Conservation (phyloP, 2,888 invertebrate species). For the Ditylenchus weischeri region DNA sequence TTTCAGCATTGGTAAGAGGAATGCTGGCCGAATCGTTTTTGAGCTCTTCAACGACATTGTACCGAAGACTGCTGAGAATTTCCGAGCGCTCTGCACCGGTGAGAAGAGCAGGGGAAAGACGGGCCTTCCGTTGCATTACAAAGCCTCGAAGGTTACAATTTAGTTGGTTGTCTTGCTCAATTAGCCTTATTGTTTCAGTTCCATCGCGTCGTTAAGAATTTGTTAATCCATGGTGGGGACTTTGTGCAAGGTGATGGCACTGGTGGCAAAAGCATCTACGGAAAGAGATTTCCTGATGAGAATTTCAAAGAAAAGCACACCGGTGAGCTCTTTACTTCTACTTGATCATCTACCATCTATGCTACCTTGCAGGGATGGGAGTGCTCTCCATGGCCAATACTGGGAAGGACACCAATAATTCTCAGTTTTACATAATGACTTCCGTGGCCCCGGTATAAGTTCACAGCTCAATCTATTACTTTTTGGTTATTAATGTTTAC, state of each 20-base stretch:
- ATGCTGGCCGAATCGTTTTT: slow-evolving; percentile 31
- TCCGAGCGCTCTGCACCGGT: slow-evolving; percentile 57
- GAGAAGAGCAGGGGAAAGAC: slow-evolving; percentile 95
- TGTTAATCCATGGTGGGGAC: slow-evolving; percentile 66
- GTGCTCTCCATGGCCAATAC: too few relatives aligned
- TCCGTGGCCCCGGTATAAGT: too few relatives aligned
- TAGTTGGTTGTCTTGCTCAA: too few relatives aligned
- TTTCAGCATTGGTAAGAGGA: slow-evolving; percentile 73
- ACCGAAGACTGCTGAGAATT: slow-evolving; percentile 76
- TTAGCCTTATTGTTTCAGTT: too few relatives aligned
- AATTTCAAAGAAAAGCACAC: slow-evolving; percentile 92
- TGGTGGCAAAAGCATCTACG: slow-evolving; percentile 90
- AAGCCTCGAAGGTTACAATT: too few relatives aligned
- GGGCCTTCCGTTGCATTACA: slow-evolving; percentile 64
- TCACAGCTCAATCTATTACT: too few relatives aligned
- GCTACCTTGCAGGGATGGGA: too few relatives aligned
- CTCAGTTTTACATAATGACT: too few relatives aligned
- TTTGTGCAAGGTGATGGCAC: slow-evolving; percentile 84
- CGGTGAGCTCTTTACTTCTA: slow-evolving; percentile 67
- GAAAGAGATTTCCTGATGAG: slow-evolving; percentile 88
- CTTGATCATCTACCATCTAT: too few relatives aligned
- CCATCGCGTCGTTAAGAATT: slow-evolving; percentile 42
- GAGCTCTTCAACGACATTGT: slow-evolving; percentile 76
- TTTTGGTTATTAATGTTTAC: too few relatives aligned
- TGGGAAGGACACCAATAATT: too few relatives aligned